Conservation (phyloP, 2,888 invertebrate species). For the Theristus sp. region DNA sequence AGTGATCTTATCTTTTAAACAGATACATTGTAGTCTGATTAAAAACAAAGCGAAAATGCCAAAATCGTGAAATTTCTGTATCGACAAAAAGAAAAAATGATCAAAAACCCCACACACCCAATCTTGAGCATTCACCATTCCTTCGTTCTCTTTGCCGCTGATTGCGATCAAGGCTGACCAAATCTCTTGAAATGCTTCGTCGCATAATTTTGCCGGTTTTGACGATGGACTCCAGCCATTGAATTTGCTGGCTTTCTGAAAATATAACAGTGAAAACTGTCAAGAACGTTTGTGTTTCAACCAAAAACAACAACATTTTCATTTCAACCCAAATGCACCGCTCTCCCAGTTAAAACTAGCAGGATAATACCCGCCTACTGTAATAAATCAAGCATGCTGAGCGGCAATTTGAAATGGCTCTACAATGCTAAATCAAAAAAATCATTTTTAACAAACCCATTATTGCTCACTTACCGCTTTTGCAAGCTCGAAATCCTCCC, state of each 20-base stretch:
- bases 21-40: too few relatives aligned
- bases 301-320: background rate
- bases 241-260: background rate
- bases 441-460: background rate
- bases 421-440: too few relatives aligned
- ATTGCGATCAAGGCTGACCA: background rate
- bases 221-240: background rate
- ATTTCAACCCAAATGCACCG: background rate
- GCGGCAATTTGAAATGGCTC: too few relatives aligned
- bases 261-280: too few relatives aligned
- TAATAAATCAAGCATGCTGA: too few relatives aligned
- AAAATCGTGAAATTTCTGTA: too few relatives aligned
- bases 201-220: background rate
- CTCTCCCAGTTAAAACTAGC: background rate
- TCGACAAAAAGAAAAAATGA: too few relatives aligned
- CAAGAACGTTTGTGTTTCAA: background rate
- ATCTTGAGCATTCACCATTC: background rate
- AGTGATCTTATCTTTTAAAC: too few relatives aligned
- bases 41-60: too few relatives aligned
- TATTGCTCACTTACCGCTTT: constrained; percentile 21
- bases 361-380: too few relatives aligned
- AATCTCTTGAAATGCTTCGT: background rate
- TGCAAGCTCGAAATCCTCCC: constrained; percentile 33
- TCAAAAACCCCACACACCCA: too few relatives aligned
- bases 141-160: background rate